A percentile compares a stretch with the other conserved stretches of the same genome.
These are phyloP conservation scores for Asbolus verrucosus DNA, from an alignment of 1,140 invertebrate species.

Conservation along the genomic window DNA sequence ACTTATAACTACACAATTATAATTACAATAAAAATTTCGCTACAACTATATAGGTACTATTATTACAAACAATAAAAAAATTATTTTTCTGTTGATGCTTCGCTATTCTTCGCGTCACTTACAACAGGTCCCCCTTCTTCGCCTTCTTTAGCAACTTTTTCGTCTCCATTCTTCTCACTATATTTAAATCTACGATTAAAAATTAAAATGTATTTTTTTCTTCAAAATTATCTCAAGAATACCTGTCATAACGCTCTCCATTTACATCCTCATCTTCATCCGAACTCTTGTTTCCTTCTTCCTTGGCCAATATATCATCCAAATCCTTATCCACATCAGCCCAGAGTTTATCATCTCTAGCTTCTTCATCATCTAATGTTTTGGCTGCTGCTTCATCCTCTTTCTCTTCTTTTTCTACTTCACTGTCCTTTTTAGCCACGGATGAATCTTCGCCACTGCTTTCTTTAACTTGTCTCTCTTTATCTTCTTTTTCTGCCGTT, in stretches of 20 bases:
- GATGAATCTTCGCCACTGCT: constrained; percentile 29
- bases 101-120: constrained; percentile 27
- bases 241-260: constrained; percentile 64
- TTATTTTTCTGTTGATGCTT: constrained; percentile 40
- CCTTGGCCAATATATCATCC: constrained; percentile 75
- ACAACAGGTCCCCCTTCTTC: constrained; percentile 37
- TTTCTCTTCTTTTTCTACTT: constrained; percentile 50
- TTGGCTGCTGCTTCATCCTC: constrained; percentile 50
- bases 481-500: constrained; percentile 59
- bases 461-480: constrained; percentile 46
- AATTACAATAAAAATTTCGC: no score
- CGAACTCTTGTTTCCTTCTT: constrained; percentile 74
- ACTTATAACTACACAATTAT: no score
- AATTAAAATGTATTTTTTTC: constrained; percentile 14
- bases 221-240: constrained; percentile 1
- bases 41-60: no score
- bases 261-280: constrained; percentile 77
- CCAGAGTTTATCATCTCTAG: constrained; percentile 76
- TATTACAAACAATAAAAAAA: no score
- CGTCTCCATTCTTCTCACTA: constrained; percentile 59
- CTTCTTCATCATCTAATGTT: constrained; percentile 64
- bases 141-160: constrained; percentile 45
- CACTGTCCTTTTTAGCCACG: constrained; percentile 7
- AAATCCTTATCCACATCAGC: constrained; percentile 82
- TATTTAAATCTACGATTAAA: constrained; percentile 56